These are phyloP conservation scores for Zapus hudsonius DNA, from an alignment of 2,113 vertebrate genomes.

Conservation along the genomic window DNA sequence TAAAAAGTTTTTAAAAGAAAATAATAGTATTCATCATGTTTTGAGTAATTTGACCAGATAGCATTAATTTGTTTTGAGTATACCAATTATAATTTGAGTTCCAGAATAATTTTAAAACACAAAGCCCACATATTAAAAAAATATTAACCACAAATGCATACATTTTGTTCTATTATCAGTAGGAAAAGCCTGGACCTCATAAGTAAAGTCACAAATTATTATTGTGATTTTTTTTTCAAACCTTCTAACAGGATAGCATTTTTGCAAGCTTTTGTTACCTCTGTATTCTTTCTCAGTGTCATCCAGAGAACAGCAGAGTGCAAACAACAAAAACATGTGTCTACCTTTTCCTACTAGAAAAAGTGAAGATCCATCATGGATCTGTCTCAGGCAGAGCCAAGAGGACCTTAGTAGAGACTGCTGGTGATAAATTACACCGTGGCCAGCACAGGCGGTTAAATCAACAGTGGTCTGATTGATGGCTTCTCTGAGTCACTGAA, in stretches of 20 bases:
- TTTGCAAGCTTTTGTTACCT: not conserved
- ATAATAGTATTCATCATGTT: slow-evolving; percentile 1
- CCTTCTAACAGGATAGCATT: slow-evolving; percentile 12
- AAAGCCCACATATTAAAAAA: not conserved
- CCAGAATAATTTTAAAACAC: not conserved
- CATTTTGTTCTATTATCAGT: slow-evolving; percentile 7
- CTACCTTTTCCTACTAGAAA: slow-evolving; percentile 25
- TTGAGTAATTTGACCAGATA: slow-evolving; percentile 31
- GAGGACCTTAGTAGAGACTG: not conserved
- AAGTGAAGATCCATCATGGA: slow-evolving; percentile 58
- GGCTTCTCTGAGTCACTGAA: not conserved
- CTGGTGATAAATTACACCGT: slow-evolving; percentile 38
- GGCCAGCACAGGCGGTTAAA: not conserved
- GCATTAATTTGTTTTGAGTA: not conserved
- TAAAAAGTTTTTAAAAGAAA: too few species aligned
- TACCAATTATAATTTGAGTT: not conserved
- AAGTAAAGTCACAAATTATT: not conserved
- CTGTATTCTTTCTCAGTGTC: slow-evolving; percentile 38
- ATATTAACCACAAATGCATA: not conserved
- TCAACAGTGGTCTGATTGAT: slow-evolving; percentile 64
- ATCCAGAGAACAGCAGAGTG: slow-evolving; percentile 1
- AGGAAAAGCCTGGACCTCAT: not conserved
- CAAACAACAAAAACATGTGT: not conserved
- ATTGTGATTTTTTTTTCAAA: slow-evolving; percentile 9
- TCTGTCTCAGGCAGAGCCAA: slow-evolving; percentile 54